Conservation (phyloP, 2,113 vertebrate species). For the Percina caprodes region DNA sequence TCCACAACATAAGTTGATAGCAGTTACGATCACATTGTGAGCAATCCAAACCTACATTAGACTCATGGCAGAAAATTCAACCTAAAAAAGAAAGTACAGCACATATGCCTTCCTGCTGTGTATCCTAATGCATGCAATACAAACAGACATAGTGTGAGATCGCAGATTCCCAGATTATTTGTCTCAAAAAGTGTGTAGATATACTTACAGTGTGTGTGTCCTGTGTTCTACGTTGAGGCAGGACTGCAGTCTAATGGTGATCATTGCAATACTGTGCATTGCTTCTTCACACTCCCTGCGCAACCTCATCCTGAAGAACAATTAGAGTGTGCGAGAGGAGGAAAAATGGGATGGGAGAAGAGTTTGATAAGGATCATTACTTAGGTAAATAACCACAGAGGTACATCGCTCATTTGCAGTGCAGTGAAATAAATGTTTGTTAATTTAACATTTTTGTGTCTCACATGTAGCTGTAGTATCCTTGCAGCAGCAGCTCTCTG, state of each 20-base stretch:
- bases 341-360: not conserved
- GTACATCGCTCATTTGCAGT: not conserved
- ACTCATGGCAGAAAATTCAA: not conserved
- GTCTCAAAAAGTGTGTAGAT: not conserved
- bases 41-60: not conserved
- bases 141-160: not conserved
- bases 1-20: not conserved
- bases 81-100: not conserved
- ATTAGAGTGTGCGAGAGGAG: conserved; percentile 14
- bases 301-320: conserved; percentile 82
- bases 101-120: not conserved
- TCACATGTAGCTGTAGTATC: conserved; percentile 90
- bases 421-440: not conserved
- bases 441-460: conserved; percentile 50
- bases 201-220: conserved; percentile 81
- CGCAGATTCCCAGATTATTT: not conserved
- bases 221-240: conserved; percentile 80
- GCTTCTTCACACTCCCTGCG: conserved; percentile 78
- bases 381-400: not conserved
- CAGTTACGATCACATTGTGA: not conserved
- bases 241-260: conserved; percentile 81
- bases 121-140: not conserved
- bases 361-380: not conserved
- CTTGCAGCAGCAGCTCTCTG: conserved; percentile 87
- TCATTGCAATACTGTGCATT: conserved; percentile 81